Percentiles rank a stretch among this genome's conserved stretches.
phyloP scores from a whole-genome alignment of 2,113 vertebrate genomes.

The Colossoma macropomum region DNA sequence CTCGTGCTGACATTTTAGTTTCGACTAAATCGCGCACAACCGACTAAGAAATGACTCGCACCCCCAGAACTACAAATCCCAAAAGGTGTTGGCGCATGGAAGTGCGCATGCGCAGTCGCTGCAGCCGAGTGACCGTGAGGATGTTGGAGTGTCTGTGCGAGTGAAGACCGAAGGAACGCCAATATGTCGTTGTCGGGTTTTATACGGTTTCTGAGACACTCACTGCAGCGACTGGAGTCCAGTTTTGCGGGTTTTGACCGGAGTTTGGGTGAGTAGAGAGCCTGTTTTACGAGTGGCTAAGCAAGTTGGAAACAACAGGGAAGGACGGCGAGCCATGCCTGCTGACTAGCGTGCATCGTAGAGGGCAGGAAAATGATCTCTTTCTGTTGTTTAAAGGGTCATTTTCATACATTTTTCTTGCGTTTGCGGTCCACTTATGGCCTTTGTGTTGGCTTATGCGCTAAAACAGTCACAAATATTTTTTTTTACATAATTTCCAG shows the following conservation, averaged over 20 bases:
- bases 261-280: slow-evolving; percentile 67
- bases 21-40: not conserved
- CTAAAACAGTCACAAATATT: no score
- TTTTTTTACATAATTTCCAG: no score
- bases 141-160: slow-evolving; percentile 52
- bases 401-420: no score
- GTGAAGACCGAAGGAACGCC: not conserved
- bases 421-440: no score
- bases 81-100: not conserved
- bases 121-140: slow-evolving; percentile 40
- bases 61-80: slow-evolving; percentile 46
- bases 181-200: slow-evolving; percentile 65
- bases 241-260: slow-evolving; percentile 69
- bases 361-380: no score
- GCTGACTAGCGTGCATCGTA: not conserved
- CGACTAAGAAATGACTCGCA: not conserved
- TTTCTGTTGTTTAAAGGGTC: no score
- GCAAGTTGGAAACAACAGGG: not conserved
- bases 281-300: not conserved
- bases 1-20: not conserved
- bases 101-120: slow-evolving; percentile 59
- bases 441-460: no score
- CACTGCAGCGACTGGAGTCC: slow-evolving; percentile 69
- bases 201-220: slow-evolving; percentile 66
- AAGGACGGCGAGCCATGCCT: not conserved